Base-by-base conservation (phyloP, 2,113 vertebrate genomes). In the Vidua macroura region DNA sequence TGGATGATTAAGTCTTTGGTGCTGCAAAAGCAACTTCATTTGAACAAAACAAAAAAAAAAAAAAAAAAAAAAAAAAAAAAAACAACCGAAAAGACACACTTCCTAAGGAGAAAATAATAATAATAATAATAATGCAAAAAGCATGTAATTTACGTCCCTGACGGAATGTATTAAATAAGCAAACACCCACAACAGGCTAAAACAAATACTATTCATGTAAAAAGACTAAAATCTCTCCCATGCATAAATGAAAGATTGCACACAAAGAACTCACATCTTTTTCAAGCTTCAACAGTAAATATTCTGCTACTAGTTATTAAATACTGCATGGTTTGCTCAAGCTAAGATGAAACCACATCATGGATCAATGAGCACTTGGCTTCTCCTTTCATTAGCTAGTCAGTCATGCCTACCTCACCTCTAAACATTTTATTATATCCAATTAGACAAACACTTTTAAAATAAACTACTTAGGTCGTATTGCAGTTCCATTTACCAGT, bases 141-240 rank as follows among this genome's bases (percentile, higher is more conserved):
- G 97, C 98, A 98, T 98, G 97, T 98, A 96, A 98, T 97, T 98
- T 98, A 98, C 97, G 98, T 99, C 99, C 99, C 99, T 99, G 99
- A 99, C 98, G 99, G 99, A 99, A 99, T 99, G 99, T 99, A 99
- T 99, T 99, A 99, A 99, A 99, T 99, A 99, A 99, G 99, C 99
- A 99, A 98, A 99, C 96, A 98, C 98, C 99, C 98, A 97, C 97
- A 97, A 97, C 98, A 98, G 96, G 98, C 96, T 98, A 98, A 97
- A 99, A 99, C 98, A 98, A 98, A 98, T 97, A 98, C 97, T 98
- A 98, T 97, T 97, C 89, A 98, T 98, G 98, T 98, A 98, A 98
- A 98, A 98, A 98, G 98, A 98, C 95, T 98, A 98, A 99, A 97
- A 95, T 96, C 98, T 98, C 97, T 99, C 98, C 99, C 99, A 99